phyloP scores from a whole-genome alignment of 2,888 invertebrate species.

The Lepas anatifera region DNA sequence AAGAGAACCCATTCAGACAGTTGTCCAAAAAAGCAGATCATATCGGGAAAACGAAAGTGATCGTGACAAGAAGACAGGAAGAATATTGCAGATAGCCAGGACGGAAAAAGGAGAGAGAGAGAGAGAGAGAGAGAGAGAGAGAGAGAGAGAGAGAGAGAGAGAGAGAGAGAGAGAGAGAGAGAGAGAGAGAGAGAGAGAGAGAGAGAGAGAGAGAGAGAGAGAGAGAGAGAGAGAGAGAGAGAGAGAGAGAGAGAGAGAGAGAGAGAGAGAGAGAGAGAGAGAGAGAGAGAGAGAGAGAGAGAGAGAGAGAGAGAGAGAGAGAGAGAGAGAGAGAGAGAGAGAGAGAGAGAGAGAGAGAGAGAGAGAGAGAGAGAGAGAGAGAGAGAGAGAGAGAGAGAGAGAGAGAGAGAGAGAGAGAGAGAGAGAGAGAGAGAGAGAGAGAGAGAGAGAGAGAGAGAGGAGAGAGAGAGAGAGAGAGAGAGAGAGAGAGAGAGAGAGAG shows the following conservation, averaged over 20 bases:
- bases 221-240: slow-evolving; percentile 1
- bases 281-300: background rate
- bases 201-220: slow-evolving; percentile 16
- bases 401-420: no score
- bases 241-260: background rate
- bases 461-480: no score
- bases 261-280: slow-evolving; percentile 2
- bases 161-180: slow-evolving; percentile 9
- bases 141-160: background rate
- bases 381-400: no score
- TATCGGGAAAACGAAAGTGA: no score
- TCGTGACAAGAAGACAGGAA: no score
- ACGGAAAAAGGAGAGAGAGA: background rate
- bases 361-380: no score
- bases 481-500: no score
- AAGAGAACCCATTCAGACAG: no score
- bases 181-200: slow-evolving; percentile 14
- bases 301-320: slow-evolving; percentile 14
- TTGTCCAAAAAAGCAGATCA: no score
- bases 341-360: background rate
- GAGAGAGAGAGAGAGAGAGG: no score
- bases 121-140: slow-evolving; percentile 16
- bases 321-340: slow-evolving; percentile 15
- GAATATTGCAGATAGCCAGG: no score
- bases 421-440: no score